Percentiles rank a stretch among this genome's conserved stretches.
Conservation (phyloP, 2,797 vertebrate species). For the Pyrrhura leucotis region DNA sequence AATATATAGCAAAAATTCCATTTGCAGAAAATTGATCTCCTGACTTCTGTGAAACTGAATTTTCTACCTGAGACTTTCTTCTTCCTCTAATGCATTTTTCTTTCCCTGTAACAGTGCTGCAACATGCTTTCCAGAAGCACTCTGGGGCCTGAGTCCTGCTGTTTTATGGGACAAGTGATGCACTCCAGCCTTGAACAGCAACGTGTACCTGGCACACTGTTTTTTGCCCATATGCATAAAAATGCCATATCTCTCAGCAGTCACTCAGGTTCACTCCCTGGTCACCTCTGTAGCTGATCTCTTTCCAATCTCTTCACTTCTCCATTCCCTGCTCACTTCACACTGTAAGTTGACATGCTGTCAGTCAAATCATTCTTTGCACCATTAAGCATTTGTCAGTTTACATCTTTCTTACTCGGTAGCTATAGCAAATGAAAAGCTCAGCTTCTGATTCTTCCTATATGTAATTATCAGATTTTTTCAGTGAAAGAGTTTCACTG, state of each 20-base stretch:
- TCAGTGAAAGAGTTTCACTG: not conserved
- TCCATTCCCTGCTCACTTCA: not conserved
- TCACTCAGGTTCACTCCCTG: not conserved
- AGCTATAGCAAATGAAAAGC: not conserved
- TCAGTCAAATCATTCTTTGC: slow-evolving; percentile 20
- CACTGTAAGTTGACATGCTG: not conserved
- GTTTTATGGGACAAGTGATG: not conserved
- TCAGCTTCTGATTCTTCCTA: not conserved
- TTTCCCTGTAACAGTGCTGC: not conserved
- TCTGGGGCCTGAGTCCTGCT: not conserved
- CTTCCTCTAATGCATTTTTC: not conserved
- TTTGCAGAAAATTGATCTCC: not conserved
- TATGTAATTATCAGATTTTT: not conserved
- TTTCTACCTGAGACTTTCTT: not conserved
- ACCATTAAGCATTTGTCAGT: slow-evolving; percentile 4
- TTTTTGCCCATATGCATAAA: not conserved
- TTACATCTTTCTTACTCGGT: not conserved
- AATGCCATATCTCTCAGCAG: not conserved
- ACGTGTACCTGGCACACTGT: not conserved
- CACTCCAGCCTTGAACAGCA: not conserved
- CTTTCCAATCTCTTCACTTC: not conserved
- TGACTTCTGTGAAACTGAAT: not conserved
- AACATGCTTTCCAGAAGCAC: not conserved
- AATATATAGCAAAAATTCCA: not conserved
- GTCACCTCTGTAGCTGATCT: not conserved